Evolutionary conservation across 2,113 vertebrate species (phyloP).

Genomic region (Sciurus niger): DNA sequence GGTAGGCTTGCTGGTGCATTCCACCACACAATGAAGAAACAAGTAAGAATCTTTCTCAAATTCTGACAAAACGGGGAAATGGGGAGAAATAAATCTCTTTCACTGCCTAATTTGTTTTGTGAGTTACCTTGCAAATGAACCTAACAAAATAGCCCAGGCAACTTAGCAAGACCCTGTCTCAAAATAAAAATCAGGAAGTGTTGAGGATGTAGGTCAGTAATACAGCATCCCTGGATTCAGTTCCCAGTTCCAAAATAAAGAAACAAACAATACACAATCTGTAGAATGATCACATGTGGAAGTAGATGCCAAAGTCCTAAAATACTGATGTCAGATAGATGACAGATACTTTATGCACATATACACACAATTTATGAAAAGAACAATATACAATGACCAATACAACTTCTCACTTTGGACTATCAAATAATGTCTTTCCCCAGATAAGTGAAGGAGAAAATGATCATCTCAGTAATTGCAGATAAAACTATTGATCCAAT

Average conservation of each 20-base stretch:
- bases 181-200: no score
- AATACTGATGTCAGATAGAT: not conserved
- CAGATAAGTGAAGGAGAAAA: not conserved
- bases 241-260: no score
- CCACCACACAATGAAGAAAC: not conserved
- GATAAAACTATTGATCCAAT: not conserved
- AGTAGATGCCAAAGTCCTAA: not conserved
- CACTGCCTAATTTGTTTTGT: not conserved
- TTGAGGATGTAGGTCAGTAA: no score
- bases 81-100: not conserved
- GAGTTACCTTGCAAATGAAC: not conserved
- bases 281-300: not conserved
- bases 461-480: not conserved
- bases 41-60: not conserved
- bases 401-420: not conserved
- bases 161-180: no score
- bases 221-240: no score
- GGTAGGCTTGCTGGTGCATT: not conserved
- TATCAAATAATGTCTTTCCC: not conserved
- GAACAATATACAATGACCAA: not conserved
- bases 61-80: not conserved
- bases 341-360: rapidly evolving
- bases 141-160: not conserved
- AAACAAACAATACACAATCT: not conserved
- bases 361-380: not conserved